These are phyloP conservation scores for Eupsittula cactorum DNA, from an alignment of 2,113 vertebrate species.

Conservation along the genomic window DNA sequence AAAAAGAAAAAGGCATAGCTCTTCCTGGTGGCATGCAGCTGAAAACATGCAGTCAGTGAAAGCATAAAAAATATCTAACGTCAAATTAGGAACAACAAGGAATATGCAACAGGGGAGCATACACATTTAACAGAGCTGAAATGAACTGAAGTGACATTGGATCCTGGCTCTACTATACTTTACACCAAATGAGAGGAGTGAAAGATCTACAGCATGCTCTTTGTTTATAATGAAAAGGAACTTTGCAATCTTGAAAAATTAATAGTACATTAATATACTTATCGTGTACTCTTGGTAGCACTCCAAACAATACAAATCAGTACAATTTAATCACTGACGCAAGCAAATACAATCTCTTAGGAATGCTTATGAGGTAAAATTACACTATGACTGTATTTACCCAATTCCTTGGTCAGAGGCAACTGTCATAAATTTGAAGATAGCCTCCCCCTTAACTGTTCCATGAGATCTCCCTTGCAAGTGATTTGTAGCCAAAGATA, in stretches of 20 bases:
- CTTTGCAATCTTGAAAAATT: not conserved
- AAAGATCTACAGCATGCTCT: not conserved
- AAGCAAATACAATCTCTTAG: not conserved
- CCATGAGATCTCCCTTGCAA: slow-evolving; percentile 58
- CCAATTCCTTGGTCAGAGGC: slow-evolving; percentile 70
- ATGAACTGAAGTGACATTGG: not conserved
- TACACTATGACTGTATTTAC: slow-evolving; percentile 69
- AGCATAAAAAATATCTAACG: not conserved
- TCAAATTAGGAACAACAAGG: not conserved
- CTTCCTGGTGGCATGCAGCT: not conserved
- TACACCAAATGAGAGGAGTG: not conserved
- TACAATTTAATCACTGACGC: not conserved
- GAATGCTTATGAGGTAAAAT: slow-evolving; percentile 20
- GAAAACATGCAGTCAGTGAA: not conserved
- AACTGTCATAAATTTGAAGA: slow-evolving; percentile 72
- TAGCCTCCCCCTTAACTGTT: slow-evolving; percentile 70
- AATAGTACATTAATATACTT: not conserved
- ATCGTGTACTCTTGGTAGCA: not conserved
- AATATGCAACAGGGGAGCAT: not conserved
- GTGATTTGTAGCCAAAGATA: slow-evolving; percentile 74
- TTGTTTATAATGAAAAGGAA: not conserved
- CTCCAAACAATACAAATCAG: not conserved
- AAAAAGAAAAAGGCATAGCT: not conserved
- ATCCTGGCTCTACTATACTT: not conserved
- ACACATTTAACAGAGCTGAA: not conserved